Evolutionary conservation across 2,888 invertebrate genomes (phyloP).

Genomic region (Notodonta dromedarius): DNA sequence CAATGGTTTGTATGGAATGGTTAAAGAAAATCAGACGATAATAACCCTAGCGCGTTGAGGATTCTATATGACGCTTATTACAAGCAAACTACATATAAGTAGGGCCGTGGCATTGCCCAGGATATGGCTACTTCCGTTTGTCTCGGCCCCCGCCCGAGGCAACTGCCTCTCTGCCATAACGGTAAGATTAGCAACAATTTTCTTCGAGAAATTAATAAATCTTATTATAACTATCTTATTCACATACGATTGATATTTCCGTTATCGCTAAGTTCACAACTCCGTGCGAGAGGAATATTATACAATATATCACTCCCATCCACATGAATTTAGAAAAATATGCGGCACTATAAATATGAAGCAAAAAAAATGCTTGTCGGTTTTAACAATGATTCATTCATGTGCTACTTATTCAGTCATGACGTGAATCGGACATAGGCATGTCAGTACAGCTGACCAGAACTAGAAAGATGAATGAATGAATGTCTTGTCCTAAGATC

Average conservation of each 20-base stretch:
- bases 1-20: not conserved
- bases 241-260: not conserved
- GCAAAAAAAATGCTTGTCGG: too few relatives aligned
- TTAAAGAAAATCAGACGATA: not conserved
- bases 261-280: not conserved
- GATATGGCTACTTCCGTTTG: slow-evolving; percentile 77
- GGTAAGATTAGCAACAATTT: slow-evolving; percentile 52
- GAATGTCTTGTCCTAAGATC: too few relatives aligned
- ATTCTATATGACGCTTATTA: slow-evolving; percentile 4
- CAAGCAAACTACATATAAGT: slow-evolving; percentile 31
- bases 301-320: not conserved
- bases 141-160: slow-evolving; percentile 51
- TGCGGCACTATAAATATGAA: too few relatives aligned
- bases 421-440: too few relatives aligned
- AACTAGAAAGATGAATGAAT: too few relatives aligned
- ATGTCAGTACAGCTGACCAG: too few relatives aligned
- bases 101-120: slow-evolving; percentile 59
- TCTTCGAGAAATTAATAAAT: slow-evolving; percentile 42
- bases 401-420: too few relatives aligned
- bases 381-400: too few relatives aligned
- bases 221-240: not conserved
- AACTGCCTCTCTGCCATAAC: slow-evolving; percentile 50
- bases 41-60: not conserved
- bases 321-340: too few relatives aligned
- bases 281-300: not conserved